phyloP scores from a whole-genome alignment of 2,113 vertebrate genomes.

The Actenoides hombroni region DNA sequence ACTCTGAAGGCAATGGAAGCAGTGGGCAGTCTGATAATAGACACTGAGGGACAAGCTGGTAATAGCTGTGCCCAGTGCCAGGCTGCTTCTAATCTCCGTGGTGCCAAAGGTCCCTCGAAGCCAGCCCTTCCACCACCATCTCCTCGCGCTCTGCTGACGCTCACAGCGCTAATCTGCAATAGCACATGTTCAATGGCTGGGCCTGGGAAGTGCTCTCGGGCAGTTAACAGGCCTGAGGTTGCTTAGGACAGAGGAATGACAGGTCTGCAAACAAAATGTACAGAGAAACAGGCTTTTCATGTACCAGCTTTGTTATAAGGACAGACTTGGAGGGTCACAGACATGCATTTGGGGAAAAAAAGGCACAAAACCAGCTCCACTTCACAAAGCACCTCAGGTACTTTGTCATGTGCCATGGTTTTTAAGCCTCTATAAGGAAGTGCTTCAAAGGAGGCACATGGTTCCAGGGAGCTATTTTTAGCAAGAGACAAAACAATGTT shows the following conservation, averaged over 20 bases:
- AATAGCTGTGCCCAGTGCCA: background rate
- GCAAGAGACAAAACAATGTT: background rate
- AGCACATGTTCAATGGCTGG: background rate
- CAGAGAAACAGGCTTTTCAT: background rate
- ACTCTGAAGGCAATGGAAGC: background rate
- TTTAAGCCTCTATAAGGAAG: background rate
- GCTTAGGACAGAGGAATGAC: background rate
- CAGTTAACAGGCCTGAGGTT: background rate
- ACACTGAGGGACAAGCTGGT: background rate
- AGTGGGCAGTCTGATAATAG: background rate
- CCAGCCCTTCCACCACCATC: background rate
- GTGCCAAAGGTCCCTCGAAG: background rate
- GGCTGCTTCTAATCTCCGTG: background rate
- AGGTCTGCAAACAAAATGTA: background rate
- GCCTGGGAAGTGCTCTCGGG: background rate
- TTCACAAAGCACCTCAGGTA: background rate
- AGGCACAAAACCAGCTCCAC: background rate
- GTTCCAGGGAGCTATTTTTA: background rate
- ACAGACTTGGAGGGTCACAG: background rate
- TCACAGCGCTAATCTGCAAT: background rate
- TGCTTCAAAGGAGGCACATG: background rate
- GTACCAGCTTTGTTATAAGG: fast-evolving
- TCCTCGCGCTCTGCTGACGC: background rate
- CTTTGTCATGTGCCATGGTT: background rate
- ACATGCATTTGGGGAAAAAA: background rate